Evolutionary conservation across 30 jellyfish, hydroid and myxozoan genomes (phyloP), one percentile per base, ranked within the genome.

Genomic region (Haliclystus octoradiatus): DNA sequence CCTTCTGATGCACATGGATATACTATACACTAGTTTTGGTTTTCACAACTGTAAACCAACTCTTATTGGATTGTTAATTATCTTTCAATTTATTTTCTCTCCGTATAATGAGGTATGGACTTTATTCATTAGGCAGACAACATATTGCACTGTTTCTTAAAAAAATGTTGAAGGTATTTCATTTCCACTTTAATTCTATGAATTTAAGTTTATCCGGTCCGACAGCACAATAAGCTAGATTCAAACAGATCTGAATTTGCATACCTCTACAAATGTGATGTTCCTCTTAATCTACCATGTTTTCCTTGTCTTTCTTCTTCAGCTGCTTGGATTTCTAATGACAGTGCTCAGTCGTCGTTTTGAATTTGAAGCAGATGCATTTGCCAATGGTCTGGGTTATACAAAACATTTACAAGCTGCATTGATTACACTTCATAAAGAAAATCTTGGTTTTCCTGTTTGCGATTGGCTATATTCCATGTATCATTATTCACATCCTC

Each of bases 401-500:
- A 49, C 83, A 3, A 66, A 34, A 26, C 63, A 89, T 52, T 80
- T 89, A 0, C 95, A 82, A 40, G 63, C 94, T 14, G 79, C 95
- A 0, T 75, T 89, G 28, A 89, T 81, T 70, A 82, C 69, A 49
- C 68, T 89, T 28, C 89, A 89, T 66, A 81, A 70, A 53, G 95
- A 82, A 22, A 89, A 89, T 63, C 95, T 89, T 49, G 91, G 89
- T 66, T 89, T 89, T 78, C 98, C 98, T 26, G 94, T 68, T 22
- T 69, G 73, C 35, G 98, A 89, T 75, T 74, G 49, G 32, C 73
- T 82, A 66, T 89, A 80, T 32, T 89, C 98, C 23, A 73, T 94
- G n/a, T 81, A 81, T 34, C 95, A 89, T 47, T 84, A 89, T 68
- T 89, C 98, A 9, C 98, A 89, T 65, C 98, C 98, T 3, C 98